Percentiles rank a stretch among this genome's conserved stretches.
Conservation (phyloP, 1,140 invertebrate species). For the Periplaneta americana region DNA sequence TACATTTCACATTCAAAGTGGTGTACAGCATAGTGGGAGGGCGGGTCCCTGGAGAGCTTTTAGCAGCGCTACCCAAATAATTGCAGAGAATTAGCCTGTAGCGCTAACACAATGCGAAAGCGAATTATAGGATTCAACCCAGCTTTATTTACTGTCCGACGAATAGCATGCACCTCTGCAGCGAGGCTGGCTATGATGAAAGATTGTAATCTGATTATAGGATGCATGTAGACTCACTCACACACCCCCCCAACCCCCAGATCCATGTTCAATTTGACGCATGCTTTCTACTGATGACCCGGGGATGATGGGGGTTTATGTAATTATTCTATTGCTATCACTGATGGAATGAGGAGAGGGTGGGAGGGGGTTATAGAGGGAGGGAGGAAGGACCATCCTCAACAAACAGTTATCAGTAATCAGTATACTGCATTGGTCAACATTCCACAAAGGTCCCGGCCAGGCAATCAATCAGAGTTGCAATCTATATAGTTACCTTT, state of each 20-base stretch:
- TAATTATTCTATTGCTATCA: not conserved
- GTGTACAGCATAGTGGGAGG: not conserved
- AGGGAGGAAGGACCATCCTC: not conserved
- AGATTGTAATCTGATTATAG: not conserved
- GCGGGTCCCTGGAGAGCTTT: not conserved
- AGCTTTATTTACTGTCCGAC: not conserved
- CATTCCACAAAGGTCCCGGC: slow-evolving; percentile 8
- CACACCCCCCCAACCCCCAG: not conserved
- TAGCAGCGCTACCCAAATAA: not conserved
- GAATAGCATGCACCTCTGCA: not conserved
- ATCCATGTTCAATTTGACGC: not conserved
- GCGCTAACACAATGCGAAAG: not conserved
- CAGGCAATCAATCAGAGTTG: slow-evolving; percentile 9
- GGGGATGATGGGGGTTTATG: not conserved
- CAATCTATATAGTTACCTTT: slow-evolving; percentile 13
- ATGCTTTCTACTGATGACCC: not conserved
- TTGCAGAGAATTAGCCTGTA: not conserved
- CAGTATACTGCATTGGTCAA: slow-evolving; percentile 13
- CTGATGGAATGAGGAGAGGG: not conserved
- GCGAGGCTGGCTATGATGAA: not conserved
- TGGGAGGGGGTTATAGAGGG: not conserved
- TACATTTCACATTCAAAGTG: not conserved
- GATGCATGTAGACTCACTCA: not conserved
- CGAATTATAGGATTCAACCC: not conserved
- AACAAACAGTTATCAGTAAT: slow-evolving; percentile 13